Evolutionary conservation across 1,140 invertebrate species (phyloP), one percentile per base, ranked within the genome.

Genomic region (Anthonomus grandis): DNA sequence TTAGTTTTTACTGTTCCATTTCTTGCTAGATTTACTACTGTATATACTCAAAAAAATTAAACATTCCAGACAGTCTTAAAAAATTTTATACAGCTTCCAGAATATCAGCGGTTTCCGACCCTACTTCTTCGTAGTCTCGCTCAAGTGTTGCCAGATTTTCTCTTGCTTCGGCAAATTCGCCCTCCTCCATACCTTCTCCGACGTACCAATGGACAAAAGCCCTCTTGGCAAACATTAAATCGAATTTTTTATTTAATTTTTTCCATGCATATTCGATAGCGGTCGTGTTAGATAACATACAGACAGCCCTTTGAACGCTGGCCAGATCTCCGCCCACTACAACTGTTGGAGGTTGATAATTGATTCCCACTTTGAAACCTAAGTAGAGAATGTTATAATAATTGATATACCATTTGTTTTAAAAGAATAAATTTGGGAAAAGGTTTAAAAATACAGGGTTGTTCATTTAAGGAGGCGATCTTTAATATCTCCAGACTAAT

Each of bases 221-320:
- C 64, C 85, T 77, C 73, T 89, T 80, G 63, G 86, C 75, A 77
- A 86, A 89, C 87, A 91, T 90, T 41, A 89, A 70, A 70, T 90
- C 86, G 70, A 90, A 91, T 70, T 91, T 91, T 68, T 86, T 84
- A 73, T 90, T 85, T 19, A 90, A 74, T 68, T 85, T 83, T 61
- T 75, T 79, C 82, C 82, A 83, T 17, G 82, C 82, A 51, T 85
- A 83, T 17, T 86, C 86, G 65, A 91, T 91, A 23, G 88, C 86
- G 0, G 90, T 93, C 0, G 90, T 91, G 69, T 92, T 93, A 31
- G 83, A 87, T 70, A 93, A 73, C 88, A 91, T 89, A 73, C 89
- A 91, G 3, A 91, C 87, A 8, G 89, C 89, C 60, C 89, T 79
- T 69, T 89, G 86, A 8, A 91, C 87, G 70, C 87, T 88, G 21